Evolutionary conservation across 2,888 invertebrate species (phyloP).

Genomic region (Brachypalpus laphriformis): DNA sequence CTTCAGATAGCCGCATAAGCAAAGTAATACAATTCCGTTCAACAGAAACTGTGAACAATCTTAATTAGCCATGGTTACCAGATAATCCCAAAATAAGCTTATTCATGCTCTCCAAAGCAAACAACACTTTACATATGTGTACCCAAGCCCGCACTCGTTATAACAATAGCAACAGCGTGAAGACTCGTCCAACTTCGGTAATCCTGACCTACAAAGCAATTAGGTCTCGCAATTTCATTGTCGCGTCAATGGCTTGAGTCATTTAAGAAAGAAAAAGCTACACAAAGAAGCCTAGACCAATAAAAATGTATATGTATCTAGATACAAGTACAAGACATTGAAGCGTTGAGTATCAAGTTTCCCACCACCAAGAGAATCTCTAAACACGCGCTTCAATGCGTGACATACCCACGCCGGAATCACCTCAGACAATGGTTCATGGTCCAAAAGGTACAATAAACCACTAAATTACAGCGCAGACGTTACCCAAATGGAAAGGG

Average conservation of each 20-base stretch:
- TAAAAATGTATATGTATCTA: conserved; percentile 29
- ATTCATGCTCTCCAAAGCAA: conserved; percentile 18
- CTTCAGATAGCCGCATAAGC: neutral
- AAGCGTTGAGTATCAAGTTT: conserved; percentile 46
- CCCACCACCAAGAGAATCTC: conserved; percentile 30
- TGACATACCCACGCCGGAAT: conserved; percentile 38
- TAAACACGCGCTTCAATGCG: conserved; percentile 58
- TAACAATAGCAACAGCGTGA: neutral
- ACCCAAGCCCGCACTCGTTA: neutral
- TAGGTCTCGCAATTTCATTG: conserved; percentile 6
- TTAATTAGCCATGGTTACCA: conserved; percentile 13
- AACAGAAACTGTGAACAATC: neutral
- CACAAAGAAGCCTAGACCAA: neutral
- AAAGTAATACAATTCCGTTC: neutral
- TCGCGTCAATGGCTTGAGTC: neutral
- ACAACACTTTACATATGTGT: neutral
- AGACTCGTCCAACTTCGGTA: neutral
- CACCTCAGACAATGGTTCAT: conserved; percentile 52
- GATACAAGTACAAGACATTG: too few species aligned
- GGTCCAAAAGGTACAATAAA: conserved; percentile 65
- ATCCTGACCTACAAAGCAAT: conserved; percentile 24
- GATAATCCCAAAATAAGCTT: conserved; percentile 6
- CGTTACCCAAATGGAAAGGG: conserved; percentile 12
- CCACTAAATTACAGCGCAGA: conserved; percentile 60
- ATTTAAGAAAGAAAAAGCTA: neutral